A percentile compares a stretch with the other conserved stretches of the same genome.
These are phyloP conservation scores for Cryptotis parvus DNA, from an alignment of 2,113 vertebrate species.

Conservation along the genomic window DNA sequence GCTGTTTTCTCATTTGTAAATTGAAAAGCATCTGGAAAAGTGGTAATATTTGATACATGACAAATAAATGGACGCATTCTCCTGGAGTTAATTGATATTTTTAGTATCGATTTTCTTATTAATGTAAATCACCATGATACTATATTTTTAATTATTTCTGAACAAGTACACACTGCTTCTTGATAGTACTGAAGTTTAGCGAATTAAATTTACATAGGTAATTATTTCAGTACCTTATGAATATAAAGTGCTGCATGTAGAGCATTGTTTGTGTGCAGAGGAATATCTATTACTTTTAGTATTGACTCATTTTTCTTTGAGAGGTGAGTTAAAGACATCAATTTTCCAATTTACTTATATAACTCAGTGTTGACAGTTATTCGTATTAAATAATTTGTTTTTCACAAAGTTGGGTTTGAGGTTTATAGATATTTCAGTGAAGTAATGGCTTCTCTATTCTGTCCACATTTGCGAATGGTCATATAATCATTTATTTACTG, in stretches of 20 bases:
- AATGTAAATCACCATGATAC: conserved; percentile 9
- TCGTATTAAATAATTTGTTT: conserved; percentile 38
- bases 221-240: conserved; percentile 37
- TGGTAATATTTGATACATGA: neutral
- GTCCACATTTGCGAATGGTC: conserved; percentile 27
- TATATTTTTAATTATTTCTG: conserved; percentile 54
- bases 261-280: neutral
- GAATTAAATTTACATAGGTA: neutral
- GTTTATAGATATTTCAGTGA: neutral
- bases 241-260: conserved; percentile 19
- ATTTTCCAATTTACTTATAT: neutral
- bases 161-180: neutral
- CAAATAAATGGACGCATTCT: conserved; percentile 4
- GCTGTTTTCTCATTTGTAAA: conserved; percentile 23
- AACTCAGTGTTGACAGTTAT: conserved; percentile 18
- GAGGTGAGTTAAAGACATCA: neutral
- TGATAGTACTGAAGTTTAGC: neutral
- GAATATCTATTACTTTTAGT: conserved; percentile 26
- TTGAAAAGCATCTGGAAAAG: conserved; percentile 24
- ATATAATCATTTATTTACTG: neutral
- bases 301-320: conserved; percentile 39
- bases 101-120: conserved; percentile 27
- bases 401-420: conserved; percentile 40
- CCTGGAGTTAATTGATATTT: conserved; percentile 44
- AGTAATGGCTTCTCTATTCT: neutral